Evolutionary conservation across 2,113 vertebrate genomes (phyloP), one percentile per base, ranked within the genome.

Genomic region (Pelodiscus sinensis): DNA sequence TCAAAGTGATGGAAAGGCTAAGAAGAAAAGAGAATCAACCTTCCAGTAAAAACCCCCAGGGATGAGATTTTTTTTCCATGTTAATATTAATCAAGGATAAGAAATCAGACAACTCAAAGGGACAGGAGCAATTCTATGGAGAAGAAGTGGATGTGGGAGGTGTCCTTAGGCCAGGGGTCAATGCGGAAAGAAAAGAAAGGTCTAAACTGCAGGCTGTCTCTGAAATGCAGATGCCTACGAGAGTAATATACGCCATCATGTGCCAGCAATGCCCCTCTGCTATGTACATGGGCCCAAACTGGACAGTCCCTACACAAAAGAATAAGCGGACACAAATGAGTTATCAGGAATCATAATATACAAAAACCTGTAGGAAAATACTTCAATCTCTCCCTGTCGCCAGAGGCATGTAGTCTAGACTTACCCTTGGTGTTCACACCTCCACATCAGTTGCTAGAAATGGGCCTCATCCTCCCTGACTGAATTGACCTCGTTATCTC

Each of bases 11-110:
- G 84, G 94, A 50, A 92, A 94, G 55, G 83, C 35, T 86, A 87
- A 85, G 89, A 96, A 96, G 89, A 97, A 97, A 96, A 94, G 95
- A 85, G 86, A 91, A 97, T 94, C 96, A 97, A 89, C 87, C 95
- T 96, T 97, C 94, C 94, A 79, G 94, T 95, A 27, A 52, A 93
- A 96, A 93, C 89, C 96, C 96, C 93, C 93, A 85, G 96, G 95
- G 96, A 97, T 81, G 85, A 87, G 56, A 92, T 77, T 88, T 95
- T 95, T 94, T 91, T 93, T 92, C 44, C 58, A 77, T 93, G 92
- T 90, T 94, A 81, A 88, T 96, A 82, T 94, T 95, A 97, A 96
- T 96, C 87, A 92, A 95, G 92, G 89, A 9, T 83, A 79, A 92
- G 89, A 86, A 92, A 92, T 94, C 89, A 90, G 92, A 88, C 94